These are phyloP conservation scores for Helogale parvula DNA, from an alignment of 2,113 vertebrate species.

Conservation along the genomic window DNA sequence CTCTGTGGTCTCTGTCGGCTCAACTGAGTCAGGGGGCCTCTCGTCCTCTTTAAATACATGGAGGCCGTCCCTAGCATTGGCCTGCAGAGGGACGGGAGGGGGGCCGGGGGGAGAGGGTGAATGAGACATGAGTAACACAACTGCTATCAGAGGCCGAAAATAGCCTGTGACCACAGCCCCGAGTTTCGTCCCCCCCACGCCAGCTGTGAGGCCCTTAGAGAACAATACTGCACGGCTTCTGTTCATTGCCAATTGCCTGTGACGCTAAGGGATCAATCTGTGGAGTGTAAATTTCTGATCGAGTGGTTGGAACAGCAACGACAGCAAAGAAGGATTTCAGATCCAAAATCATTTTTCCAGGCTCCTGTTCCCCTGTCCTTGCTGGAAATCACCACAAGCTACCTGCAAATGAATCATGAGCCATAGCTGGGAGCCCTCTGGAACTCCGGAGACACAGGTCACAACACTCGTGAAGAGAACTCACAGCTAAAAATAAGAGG, in stretches of 20 bases:
- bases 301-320: neutral
- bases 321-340: neutral
- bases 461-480: conserved; percentile 48
- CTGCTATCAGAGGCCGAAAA: conserved; percentile 88
- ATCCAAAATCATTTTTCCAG: neutral
- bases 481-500: conserved; percentile 79
- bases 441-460: conserved; percentile 51
- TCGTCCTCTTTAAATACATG: conserved; percentile 80
- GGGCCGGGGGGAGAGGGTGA: conserved; percentile 69
- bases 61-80: conserved; percentile 43
- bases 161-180: conserved; percentile 88
- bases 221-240: conserved; percentile 78
- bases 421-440: conserved; percentile 59
- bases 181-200: conserved; percentile 72
- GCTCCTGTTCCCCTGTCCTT: neutral
- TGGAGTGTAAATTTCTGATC: neutral
- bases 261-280: neutral
- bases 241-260: conserved; percentile 23
- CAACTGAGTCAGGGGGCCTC: conserved; percentile 9
- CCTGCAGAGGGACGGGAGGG: conserved; percentile 74
- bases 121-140: conserved; percentile 83
- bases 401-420: conserved; percentile 67
- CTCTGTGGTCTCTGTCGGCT: neutral
- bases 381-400: conserved; percentile 10
- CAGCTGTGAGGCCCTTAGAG: conserved; percentile 82